Evolutionary conservation across 2,797 vertebrate species (phyloP).

Genomic region (Sus cebifrons): DNA sequence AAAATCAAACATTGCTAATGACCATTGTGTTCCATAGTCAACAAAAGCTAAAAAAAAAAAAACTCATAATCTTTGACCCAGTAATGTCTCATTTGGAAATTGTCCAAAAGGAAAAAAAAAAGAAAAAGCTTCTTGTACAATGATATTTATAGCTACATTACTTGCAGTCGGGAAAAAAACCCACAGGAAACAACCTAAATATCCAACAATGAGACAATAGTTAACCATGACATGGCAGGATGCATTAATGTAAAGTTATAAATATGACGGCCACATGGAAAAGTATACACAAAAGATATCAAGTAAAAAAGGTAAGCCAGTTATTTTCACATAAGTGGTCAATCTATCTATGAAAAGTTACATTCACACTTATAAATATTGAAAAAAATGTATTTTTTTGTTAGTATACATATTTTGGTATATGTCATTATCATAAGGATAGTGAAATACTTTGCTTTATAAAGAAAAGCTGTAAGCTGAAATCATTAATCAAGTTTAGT

Average conservation of each 20-base stretch:
- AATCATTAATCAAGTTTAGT: constrained; percentile 4
- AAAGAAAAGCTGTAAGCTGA: background rate
- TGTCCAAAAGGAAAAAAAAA: constrained; percentile 50
- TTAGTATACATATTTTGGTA: background rate
- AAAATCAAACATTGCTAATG: background rate
- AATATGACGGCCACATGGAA: background rate
- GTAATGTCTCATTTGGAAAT: constrained; percentile 41
- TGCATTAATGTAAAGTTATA: background rate
- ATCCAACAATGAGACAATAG: constrained; percentile 64
- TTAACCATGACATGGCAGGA: background rate
- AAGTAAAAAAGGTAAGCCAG: background rate
- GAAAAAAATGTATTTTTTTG: background rate
- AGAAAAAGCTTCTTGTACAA: background rate
- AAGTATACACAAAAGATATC: background rate
- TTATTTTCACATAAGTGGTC: background rate
- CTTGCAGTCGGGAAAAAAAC: constrained; percentile 18
- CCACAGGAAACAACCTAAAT: constrained; percentile 76
- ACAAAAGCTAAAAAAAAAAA: background rate
- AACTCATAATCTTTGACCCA: background rate
- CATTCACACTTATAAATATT: background rate
- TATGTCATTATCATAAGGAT: background rate
- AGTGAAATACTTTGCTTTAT: constrained; percentile 24
- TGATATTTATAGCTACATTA: constrained; percentile 64
- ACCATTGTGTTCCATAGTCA: background rate
- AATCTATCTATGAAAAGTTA: background rate